Evolutionary conservation across 2,113 vertebrate genomes (phyloP).

Genomic region (Scatophagus argus): DNA sequence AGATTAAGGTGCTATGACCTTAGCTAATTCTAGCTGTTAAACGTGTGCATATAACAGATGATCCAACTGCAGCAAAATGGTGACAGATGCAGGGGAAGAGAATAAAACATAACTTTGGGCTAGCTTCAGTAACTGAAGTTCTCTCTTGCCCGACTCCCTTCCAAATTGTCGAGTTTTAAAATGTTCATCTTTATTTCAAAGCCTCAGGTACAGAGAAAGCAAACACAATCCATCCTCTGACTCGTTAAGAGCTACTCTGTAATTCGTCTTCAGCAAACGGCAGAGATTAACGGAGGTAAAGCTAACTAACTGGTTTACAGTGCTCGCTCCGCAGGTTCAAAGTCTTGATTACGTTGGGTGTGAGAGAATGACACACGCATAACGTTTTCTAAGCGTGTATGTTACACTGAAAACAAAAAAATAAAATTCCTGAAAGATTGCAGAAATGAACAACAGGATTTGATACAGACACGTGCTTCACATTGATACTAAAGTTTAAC

Average conservation of each 20-base stretch:
- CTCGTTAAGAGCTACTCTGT: not conserved
- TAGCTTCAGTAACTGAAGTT: not conserved
- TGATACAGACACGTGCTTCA: not conserved
- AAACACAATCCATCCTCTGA: not conserved
- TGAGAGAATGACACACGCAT: not conserved
- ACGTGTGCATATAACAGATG: not conserved
- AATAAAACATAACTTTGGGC: not conserved
- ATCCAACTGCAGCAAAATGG: not conserved
- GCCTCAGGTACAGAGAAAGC: not conserved
- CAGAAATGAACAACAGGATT: not conserved
- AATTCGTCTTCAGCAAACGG: not conserved
- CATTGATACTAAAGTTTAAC: not conserved
- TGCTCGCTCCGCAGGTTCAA: not conserved
- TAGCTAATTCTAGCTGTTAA: not conserved
- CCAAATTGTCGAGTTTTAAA: not conserved
- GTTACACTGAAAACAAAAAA: not conserved
- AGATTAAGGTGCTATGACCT: slow-evolving; percentile 1
- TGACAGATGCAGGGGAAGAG: not conserved
- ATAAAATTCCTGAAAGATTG: no score
- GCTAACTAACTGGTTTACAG: not conserved
- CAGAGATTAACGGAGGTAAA: not conserved
- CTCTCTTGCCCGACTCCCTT: not conserved
- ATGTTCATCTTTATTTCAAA: not conserved
- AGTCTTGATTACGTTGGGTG: rapidly evolving
- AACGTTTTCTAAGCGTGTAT: not conserved